A percentile compares a stretch with the other conserved stretches of the same genome.
phyloP scores from a whole-genome alignment of 2,113 vertebrate genomes.

The Turnix velox region DNA sequence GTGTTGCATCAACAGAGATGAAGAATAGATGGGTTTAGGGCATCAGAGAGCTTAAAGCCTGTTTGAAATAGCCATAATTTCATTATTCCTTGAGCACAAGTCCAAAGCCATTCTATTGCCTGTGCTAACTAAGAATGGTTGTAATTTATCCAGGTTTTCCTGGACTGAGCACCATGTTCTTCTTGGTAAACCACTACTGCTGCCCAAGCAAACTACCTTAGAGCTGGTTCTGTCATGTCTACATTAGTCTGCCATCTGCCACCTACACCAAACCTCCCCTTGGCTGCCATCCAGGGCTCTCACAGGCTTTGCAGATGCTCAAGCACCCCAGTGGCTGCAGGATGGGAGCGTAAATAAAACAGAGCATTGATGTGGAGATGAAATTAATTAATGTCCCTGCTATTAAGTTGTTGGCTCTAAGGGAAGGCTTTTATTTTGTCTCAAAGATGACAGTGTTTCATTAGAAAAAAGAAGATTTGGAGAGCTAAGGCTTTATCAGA shows the following conservation, averaged over 20 bases:
- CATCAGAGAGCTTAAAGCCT: neutral
- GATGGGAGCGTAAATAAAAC: slow-evolving; percentile 44
- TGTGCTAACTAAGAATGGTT: neutral
- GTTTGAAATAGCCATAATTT: neutral
- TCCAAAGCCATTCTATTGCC: neutral
- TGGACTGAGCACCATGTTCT: neutral
- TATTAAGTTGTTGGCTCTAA: slow-evolving; percentile 38
- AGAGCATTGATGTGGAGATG: slow-evolving; percentile 45
- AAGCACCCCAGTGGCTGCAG: slow-evolving; percentile 23
- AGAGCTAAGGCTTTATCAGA: neutral
- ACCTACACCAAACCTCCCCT: neutral
- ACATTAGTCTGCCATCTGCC: slow-evolving; percentile 28
- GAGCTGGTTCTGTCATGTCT: neutral
- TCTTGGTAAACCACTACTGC: neutral
- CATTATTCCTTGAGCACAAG: neutral
- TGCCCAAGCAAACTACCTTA: neutral
- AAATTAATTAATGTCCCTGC: slow-evolving; percentile 53
- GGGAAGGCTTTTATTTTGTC: slow-evolving; percentile 16
- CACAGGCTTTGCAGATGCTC: slow-evolving; percentile 31
- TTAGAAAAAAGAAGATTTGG: neutral
- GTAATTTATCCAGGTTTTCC: neutral
- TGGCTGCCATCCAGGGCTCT: slow-evolving; percentile 21
- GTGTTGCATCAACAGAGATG: neutral
- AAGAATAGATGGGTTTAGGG: neutral
- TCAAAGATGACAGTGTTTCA: slow-evolving; percentile 19